Percentiles rank a stretch among this genome's conserved stretches.
These are phyloP conservation scores for Elephantulus edwardii DNA, from an alignment of 2,113 vertebrate species.

Conservation along the genomic window DNA sequence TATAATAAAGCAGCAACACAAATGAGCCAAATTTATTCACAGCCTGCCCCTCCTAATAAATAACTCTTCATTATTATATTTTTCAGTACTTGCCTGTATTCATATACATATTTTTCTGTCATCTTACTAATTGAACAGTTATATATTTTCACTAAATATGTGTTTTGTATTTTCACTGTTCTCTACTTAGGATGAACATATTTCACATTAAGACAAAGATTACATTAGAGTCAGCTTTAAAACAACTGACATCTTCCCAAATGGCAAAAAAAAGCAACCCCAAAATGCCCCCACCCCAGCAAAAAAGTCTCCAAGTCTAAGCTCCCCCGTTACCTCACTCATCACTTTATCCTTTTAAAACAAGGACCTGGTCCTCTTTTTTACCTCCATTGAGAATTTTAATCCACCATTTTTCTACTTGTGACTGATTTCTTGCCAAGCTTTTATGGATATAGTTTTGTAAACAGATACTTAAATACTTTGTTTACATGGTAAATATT, in stretches of 20 bases:
- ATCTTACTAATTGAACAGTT: neutral
- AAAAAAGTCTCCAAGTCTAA: neutral
- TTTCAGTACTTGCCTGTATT: constrained; percentile 23
- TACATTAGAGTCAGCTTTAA: constrained; percentile 10
- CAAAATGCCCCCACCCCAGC: too few relatives aligned
- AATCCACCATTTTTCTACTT: neutral
- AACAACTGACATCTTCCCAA: constrained; percentile 2
- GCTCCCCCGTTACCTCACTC: neutral
- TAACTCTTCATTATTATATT: neutral
- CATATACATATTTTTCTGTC: neutral
- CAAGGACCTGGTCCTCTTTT: neutral
- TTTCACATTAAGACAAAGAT: neutral
- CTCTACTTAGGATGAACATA: constrained; percentile 14
- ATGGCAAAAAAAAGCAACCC: neutral
- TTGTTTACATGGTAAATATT: neutral
- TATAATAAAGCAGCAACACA: constrained; percentile 8
- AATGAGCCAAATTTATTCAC: neutral
- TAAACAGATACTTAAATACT: neutral
- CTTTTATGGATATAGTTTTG: neutral
- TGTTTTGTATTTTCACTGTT: neutral
- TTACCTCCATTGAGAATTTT: constrained; percentile 7
- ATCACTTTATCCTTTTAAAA: neutral
- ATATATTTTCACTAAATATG: neutral
- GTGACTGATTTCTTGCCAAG: neutral
- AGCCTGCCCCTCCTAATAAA: neutral